Base-by-base conservation (phyloP, 2,888 invertebrate species). In the Dicranocentrus wangi region DNA sequence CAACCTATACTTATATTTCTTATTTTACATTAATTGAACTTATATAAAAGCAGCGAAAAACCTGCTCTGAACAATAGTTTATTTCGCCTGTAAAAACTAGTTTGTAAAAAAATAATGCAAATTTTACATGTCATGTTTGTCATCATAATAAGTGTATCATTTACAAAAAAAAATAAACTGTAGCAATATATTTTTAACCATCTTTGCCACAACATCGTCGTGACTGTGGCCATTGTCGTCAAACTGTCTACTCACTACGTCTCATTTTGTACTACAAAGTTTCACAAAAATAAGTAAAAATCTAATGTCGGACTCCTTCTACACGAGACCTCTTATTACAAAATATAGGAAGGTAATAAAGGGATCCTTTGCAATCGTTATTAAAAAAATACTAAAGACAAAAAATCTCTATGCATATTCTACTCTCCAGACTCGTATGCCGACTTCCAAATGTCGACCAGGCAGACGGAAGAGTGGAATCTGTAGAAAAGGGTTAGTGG, bases 401-500 rank as follows among this genome's bases (percentile, higher is more conserved):
- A 39, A 39, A 5, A 39, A 5, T 39, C 7, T 39, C 7, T 8
- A 39, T 13, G 39, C 13, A 39, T 39, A 13, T 39, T 39, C 19
- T 39, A 77, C 28, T 70, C 77, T 21, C 77, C 77, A 17, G 61
- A 39, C 51, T 92, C 92, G 86, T 93, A 94, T 0, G 93, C 93
- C 27, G 92, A 92, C 87, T 93, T 92, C 94, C 94, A 94, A 86
- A 94, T 93, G 88, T 94, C 93, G 13, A 93, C 93, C 60, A 94
- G 91, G 87, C 94, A 94, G 0, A 93, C 94, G n/a, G 93, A 92
- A 0, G 93, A 93, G 87, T 94, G 94, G 88, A 94, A 94, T 19
- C 94, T 90, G 87, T 93, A 94, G 89, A 94, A 94, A 91, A 94
- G 93, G 79, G 93, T 93, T 1, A 94, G 89, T 0, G 94, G 94